These are phyloP conservation scores for Morone chrysops DNA, from an alignment of 2,113 vertebrate species.

Conservation along the genomic window DNA sequence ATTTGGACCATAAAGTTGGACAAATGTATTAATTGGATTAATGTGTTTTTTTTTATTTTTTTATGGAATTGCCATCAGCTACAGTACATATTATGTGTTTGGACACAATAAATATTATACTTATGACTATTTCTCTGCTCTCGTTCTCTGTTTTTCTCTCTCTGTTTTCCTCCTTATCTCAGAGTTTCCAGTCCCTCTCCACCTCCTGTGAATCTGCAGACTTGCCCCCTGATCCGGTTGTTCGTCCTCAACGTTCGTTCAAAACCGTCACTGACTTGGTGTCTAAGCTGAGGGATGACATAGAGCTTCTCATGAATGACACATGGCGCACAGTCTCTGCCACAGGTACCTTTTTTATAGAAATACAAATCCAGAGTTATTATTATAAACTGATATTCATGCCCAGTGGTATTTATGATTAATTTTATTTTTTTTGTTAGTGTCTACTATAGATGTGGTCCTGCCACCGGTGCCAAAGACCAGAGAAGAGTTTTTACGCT, in stretches of 20 bases:
- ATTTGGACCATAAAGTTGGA: neutral
- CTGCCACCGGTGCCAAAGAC: constrained; percentile 41
- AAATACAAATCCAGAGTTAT: neutral
- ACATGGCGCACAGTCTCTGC: neutral
- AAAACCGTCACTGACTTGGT: neutral
- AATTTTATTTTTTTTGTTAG: neutral
- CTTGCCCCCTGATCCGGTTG: neutral
- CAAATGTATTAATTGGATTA: no score
- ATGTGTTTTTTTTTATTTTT: no score
- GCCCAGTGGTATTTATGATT: neutral
- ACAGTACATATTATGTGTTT: neutral
- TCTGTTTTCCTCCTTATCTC: neutral
- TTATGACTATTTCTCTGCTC: neutral
- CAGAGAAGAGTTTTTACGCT: constrained; percentile 30
- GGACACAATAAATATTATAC: no score
- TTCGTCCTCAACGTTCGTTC: neutral
- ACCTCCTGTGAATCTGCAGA: constrained; percentile 20
- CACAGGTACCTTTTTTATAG: neutral
- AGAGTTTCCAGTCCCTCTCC: constrained; percentile 62
- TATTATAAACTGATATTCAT: neutral
- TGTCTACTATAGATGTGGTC: constrained; percentile 15
- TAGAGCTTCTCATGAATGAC: neutral
- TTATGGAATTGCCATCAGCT: neutral
- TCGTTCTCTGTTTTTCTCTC: neutral
- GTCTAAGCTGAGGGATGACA: constrained; percentile 14